Evolutionary conservation across 2,888 invertebrate species (phyloP).

Genomic region (Seira ritae): DNA sequence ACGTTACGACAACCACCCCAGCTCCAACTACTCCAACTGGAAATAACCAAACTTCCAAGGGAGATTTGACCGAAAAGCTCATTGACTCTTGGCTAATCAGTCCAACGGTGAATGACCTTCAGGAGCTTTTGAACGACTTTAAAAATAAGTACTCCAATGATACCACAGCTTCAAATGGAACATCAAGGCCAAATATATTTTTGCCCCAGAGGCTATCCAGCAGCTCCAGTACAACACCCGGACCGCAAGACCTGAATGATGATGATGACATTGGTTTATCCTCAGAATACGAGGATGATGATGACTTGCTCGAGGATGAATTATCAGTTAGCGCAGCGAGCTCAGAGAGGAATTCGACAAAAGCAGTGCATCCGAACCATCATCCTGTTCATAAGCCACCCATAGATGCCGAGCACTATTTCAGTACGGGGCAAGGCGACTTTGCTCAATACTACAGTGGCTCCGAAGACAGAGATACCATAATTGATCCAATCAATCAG

Average conservation of each 20-base stretch:
- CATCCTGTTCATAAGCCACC: conserved; percentile 65
- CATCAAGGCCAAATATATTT: neutral
- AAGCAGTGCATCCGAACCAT: conserved; percentile 59
- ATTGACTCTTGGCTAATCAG: conserved; percentile 55
- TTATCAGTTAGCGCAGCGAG: conserved; percentile 32
- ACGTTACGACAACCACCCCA: conserved; percentile 38
- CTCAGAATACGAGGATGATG: conserved; percentile 41
- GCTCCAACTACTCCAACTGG: conserved; percentile 18
- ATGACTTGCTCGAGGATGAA: conserved; percentile 38
- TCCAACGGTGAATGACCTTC: conserved; percentile 61
- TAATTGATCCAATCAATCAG: conserved; percentile 70
- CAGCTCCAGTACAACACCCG: conserved; percentile 19
- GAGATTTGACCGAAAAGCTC: conserved; percentile 25
- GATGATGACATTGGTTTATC: conserved; percentile 36
- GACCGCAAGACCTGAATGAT: conserved; percentile 23
- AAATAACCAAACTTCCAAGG: conserved; percentile 7
- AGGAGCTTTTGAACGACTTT: conserved; percentile 58
- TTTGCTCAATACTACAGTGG: conserved; percentile 71
- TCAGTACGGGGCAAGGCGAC: conserved; percentile 64
- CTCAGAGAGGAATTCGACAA: conserved; percentile 44
- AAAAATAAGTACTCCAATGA: conserved; percentile 49
- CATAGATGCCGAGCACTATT: conserved; percentile 67
- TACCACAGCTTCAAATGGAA: neutral
- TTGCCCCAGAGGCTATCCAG: conserved; percentile 39
- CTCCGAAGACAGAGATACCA: conserved; percentile 67